Evolutionary conservation across 1,140 invertebrate species (phyloP), one percentile per base, ranked within the genome.

Genomic region (Dufourea novaeangliae): DNA sequence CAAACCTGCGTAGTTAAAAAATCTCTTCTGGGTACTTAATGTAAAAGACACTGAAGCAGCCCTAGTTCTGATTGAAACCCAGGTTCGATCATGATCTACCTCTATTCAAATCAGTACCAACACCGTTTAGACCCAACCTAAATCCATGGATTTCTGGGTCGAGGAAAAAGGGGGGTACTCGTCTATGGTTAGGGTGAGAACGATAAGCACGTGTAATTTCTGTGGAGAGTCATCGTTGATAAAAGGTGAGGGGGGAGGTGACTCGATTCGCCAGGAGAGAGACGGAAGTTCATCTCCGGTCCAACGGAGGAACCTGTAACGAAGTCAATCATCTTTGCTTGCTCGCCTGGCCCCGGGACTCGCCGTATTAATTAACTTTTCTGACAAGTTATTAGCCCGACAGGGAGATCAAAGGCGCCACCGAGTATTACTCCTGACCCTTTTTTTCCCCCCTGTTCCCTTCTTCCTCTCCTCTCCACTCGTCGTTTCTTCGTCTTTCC

Each of bases 341-440:
- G 70, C 37, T 37, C 41, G 10, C 5, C 25, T 25, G 14, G 32
- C 62, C 10, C 29, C 62, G 29, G 64, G 44, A n/a, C 14, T 39
- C n/a, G n/a, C 17, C 11, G 20, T 64, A 73, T 73, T 76, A 76
- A 76, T 69, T 69, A 69, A 76, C 73, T 69, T 76, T 76, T 69
- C 66, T 61, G 66, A 61, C 66, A 69, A 59, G 64, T 61, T 76
- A 69, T 76, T 76, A 68, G 59, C 74, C 41, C 50, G 56, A 72
- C 62, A n/a, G n/a, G n/a, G 69, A 61, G 80, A 79, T 54, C 52
- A 76, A 76, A 68, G 73, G 29, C 64, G 63, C 12, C 72, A 25
- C 39, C 12, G 17, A 5, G 63, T 56, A 57, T 75, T 75, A 67
- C 61, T 72, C 44, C 14, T 8, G 27, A 7, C 10, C n/a, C 6